phyloP scores from a whole-genome alignment of 2,113 vertebrate species.

The Anolis sagrei region DNA sequence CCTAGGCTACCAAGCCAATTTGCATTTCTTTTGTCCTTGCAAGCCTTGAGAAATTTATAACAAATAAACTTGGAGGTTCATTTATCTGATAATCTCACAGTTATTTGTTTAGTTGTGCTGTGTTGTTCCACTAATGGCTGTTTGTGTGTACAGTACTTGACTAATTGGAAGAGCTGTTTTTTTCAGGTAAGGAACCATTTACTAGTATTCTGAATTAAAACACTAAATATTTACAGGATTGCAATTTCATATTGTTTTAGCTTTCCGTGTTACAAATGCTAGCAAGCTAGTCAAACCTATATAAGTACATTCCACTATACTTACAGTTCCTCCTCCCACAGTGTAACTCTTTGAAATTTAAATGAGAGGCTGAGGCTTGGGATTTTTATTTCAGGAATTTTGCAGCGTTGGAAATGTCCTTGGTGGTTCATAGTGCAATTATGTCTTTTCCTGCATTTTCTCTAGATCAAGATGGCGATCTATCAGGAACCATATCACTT shows the following conservation, averaged over 20 bases:
- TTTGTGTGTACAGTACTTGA: not conserved
- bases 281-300: not conserved
- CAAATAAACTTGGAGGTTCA: not conserved
- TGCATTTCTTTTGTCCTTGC: not conserved
- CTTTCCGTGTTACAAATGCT: not conserved
- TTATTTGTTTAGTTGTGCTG: not conserved
- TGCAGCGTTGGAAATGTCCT: not conserved
- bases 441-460: constrained; percentile 43
- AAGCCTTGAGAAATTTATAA: not conserved
- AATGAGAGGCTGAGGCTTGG: not conserved
- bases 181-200: not conserved
- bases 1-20: not conserved
- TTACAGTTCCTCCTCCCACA: not conserved
- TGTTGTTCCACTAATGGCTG: not conserved
- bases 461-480: constrained; percentile 82
- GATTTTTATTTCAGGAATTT: not conserved
- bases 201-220: not conserved
- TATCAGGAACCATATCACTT: constrained; percentile 86
- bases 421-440: constrained; percentile 24
- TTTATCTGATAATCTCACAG: not conserved
- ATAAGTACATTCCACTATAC: fast-evolving
- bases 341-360: not conserved
- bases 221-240: not conserved
- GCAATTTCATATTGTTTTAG: not conserved
- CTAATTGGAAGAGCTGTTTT: not conserved